A percentile compares a stretch with the other conserved stretches of the same genome.
phyloP scores from a whole-genome alignment of 2,797 vertebrate genomes.

The Anabas testudineus region DNA sequence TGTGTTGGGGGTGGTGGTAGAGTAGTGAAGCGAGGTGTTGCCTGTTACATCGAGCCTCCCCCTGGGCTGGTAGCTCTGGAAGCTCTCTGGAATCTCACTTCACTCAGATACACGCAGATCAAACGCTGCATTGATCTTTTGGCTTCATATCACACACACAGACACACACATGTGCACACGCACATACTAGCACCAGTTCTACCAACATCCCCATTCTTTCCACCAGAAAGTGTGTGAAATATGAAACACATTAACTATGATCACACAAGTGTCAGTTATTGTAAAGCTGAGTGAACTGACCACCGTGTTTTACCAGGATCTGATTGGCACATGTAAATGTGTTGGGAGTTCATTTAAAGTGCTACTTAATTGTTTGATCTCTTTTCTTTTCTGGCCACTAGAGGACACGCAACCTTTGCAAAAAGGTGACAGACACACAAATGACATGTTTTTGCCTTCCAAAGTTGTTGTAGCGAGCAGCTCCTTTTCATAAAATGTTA shows the following conservation, averaged over 20 bases:
- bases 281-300: constrained; percentile 20
- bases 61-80: constrained; percentile 69
- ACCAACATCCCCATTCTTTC: constrained; percentile 45
- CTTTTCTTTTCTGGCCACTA: not conserved
- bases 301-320: not conserved
- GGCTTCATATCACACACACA: constrained; percentile 48
- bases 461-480: too few relatives aligned
- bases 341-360: constrained; percentile 23
- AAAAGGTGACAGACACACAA: not conserved
- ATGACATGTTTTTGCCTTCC: too few relatives aligned
- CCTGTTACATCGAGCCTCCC: constrained; percentile 65
- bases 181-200: constrained; percentile 26
- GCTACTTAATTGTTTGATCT: not conserved
- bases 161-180: constrained; percentile 36
- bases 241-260: constrained; percentile 71
- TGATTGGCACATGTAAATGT: constrained; percentile 16
- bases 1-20: not conserved
- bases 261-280: constrained; percentile 54
- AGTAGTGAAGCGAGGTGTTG: constrained; percentile 53
- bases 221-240: constrained; percentile 68
- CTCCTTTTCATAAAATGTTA: too few relatives aligned
- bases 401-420: constrained; percentile 15
- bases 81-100: constrained; percentile 75
- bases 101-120: constrained; percentile 79
- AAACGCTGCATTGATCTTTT: constrained; percentile 77